Conservation (phyloP, 2,113 vertebrate genomes). For the Empidonax alnorum region DNA sequence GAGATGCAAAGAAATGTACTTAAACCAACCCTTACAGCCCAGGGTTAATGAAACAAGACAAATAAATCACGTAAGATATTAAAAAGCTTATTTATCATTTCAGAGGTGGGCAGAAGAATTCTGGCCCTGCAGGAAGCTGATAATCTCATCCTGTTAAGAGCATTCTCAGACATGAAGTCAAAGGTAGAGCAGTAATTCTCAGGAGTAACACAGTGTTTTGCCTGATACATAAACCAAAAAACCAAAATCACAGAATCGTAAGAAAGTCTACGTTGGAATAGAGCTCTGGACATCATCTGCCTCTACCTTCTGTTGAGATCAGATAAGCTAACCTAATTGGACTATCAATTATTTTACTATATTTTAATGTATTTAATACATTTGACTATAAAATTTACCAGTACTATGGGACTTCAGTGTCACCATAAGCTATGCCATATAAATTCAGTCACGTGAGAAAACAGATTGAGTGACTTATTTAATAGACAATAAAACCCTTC, state of each 20-base stretch:
- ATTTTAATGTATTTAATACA: not conserved
- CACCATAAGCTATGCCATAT: fast-evolving
- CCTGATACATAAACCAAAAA: not conserved
- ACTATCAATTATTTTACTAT: not conserved
- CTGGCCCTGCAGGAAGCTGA: not conserved
- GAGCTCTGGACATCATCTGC: not conserved
- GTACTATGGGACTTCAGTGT: not conserved
- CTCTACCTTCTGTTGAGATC: not conserved
- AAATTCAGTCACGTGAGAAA: not conserved
- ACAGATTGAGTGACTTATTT: not conserved
- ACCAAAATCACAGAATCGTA: not conserved
- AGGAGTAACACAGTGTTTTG: not conserved
- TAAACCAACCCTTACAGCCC: not conserved
- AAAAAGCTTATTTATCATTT: not conserved
- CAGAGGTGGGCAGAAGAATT: not conserved
- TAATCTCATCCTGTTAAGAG: not conserved
- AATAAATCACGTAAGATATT: not conserved
- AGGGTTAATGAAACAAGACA: not conserved
- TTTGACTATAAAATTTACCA: not conserved
- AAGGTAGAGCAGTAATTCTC: not conserved
- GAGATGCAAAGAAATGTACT: not conserved
- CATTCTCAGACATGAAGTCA: not conserved
- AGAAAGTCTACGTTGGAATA: not conserved
- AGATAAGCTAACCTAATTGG: not conserved
- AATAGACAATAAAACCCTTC: not conserved